These are phyloP conservation scores for Stratiomys singularior DNA, from an alignment of 2,888 invertebrate species.

Conservation along the genomic window DNA sequence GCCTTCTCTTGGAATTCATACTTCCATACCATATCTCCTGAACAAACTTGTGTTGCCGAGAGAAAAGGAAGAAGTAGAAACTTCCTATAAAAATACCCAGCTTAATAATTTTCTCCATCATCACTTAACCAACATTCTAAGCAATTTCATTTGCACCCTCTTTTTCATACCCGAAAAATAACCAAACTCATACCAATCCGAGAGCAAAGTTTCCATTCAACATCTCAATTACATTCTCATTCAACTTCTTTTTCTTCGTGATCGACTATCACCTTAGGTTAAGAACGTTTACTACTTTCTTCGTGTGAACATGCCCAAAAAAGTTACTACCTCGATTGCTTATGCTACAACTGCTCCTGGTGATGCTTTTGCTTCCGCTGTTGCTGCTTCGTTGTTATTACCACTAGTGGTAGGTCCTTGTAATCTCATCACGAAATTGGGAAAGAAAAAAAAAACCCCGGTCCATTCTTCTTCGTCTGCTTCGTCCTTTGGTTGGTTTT, in stretches of 20 bases:
- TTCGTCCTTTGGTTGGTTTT: too few relatives aligned
- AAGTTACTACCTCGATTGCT: neutral
- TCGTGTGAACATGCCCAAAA: neutral
- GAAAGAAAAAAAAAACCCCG: too few relatives aligned
- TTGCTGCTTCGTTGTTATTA: neutral
- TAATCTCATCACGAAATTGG: constrained; percentile 51
- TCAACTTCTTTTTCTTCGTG: constrained; percentile 10
- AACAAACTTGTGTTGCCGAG: too few relatives aligned
- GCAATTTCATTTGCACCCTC: neutral
- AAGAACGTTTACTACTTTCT: constrained; percentile 5
- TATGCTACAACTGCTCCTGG: neutral
- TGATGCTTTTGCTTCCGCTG: neutral
- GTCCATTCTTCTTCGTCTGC: too few relatives aligned
- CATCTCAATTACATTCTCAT: constrained; percentile 28
- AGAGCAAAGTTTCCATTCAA: constrained; percentile 1
- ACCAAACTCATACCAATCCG: neutral
- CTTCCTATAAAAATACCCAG: too few relatives aligned
- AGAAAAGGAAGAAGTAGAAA: too few relatives aligned
- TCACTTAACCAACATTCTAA: too few relatives aligned
- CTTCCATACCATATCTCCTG: too few relatives aligned
- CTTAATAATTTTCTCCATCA: too few relatives aligned
- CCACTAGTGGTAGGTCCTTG: neutral
- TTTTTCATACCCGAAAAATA: neutral
- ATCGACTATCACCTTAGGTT: constrained; percentile 34
- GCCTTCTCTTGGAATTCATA: too few relatives aligned